Percentiles rank a stretch among this genome's conserved stretches.
These are phyloP conservation scores for Steatocranus sp. DNA, from an alignment of 2,797 vertebrate species.

Conservation along the genomic window DNA sequence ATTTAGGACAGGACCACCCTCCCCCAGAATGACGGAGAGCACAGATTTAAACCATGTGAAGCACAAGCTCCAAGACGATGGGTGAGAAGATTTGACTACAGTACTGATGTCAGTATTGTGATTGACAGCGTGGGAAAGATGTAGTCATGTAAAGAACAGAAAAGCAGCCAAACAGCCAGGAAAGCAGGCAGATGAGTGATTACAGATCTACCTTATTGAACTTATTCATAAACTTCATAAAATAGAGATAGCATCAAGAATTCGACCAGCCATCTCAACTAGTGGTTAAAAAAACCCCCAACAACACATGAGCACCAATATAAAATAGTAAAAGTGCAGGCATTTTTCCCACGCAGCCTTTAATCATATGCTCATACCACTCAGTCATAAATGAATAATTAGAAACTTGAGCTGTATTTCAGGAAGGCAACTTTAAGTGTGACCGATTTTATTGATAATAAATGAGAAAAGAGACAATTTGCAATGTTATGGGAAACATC, in stretches of 20 bases:
- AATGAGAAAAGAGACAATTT: not conserved
- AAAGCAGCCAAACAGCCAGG: not conserved
- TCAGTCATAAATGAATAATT: not conserved
- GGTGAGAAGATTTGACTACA: not conserved
- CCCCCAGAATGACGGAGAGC: not conserved
- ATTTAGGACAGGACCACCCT: not conserved
- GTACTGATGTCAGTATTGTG: not conserved
- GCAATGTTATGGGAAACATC: not conserved
- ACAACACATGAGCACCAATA: not conserved
- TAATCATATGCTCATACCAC: not conserved
- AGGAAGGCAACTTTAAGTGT: not conserved
- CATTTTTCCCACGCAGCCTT: not conserved
- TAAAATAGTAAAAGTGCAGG: not conserved
- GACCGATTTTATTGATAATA: not conserved
- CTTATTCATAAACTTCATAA: not conserved
- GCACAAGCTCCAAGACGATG: not conserved
- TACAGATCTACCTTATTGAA: not conserved
- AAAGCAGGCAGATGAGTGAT: not conserved
- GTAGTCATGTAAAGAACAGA: not conserved
- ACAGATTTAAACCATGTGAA: not conserved
- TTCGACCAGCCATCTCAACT: not conserved
- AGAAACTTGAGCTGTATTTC: not conserved
- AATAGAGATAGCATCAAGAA: not conserved
- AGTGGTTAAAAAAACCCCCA: accelerated
- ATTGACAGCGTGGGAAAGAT: not conserved